Conservation (phyloP, 2,797 vertebrate species). For the Characodon lateralis region DNA sequence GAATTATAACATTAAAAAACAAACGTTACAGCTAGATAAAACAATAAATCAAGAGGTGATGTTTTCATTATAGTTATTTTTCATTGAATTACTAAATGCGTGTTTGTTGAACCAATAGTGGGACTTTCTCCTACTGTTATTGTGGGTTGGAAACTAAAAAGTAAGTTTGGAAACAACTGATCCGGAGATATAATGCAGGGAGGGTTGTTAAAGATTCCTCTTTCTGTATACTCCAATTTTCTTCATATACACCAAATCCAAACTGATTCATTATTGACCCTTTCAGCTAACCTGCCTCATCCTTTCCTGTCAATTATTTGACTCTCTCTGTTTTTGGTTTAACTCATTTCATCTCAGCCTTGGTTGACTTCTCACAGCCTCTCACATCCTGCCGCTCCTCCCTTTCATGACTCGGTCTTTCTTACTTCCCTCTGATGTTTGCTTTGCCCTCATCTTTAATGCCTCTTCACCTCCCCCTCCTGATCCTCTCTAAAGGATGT, state of each 20-base stretch:
- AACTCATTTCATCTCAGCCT: constrained; percentile 19
- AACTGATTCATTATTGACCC: constrained; percentile 19
- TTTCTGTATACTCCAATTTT: neutral
- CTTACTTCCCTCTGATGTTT: constrained; percentile 35
- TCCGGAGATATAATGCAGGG: too few species aligned
- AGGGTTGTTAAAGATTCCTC: too few species aligned
- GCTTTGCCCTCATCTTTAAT: constrained; percentile 35
- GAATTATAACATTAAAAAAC: too few species aligned
- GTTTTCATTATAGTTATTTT: too few species aligned
- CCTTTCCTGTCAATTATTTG: constrained; percentile 12
- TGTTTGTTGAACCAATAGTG: too few species aligned
- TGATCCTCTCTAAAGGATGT: constrained; percentile 61
- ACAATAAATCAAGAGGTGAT: too few species aligned
- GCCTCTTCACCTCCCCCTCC: constrained; percentile 17
- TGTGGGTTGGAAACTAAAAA: too few species aligned
- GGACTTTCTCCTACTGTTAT: too few species aligned
- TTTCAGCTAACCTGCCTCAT: constrained; percentile 15
- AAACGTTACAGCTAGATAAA: too few species aligned
- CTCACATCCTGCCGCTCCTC: constrained; percentile 13
- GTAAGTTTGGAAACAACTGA: too few species aligned
- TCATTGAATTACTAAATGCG: too few species aligned
- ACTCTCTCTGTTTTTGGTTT: constrained; percentile 3
- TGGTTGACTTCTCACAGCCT: constrained; percentile 9
- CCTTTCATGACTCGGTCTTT: neutral
- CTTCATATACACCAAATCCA: constrained; percentile 15